A percentile compares a stretch with the other conserved stretches of the same genome.
Conservation (phyloP, 2,888 invertebrate genomes). For the Pseudococcus jackbeardsleyi region DNA sequence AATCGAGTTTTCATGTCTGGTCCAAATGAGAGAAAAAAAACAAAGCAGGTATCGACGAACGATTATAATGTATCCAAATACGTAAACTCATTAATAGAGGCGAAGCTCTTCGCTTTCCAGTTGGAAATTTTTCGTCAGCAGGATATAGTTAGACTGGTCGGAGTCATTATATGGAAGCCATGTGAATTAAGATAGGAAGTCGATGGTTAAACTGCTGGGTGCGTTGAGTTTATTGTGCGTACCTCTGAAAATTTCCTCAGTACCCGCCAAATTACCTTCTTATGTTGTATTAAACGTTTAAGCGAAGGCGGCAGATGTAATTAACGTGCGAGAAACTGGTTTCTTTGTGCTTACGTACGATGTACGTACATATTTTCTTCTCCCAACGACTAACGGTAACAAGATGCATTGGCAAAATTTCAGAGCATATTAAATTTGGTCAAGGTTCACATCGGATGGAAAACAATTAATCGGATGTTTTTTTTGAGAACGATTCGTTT, state of each 20-base stretch:
- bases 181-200: conserved; percentile 34
- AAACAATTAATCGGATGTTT: conserved; percentile 25
- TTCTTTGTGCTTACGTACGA: not conserved
- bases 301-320: conserved; percentile 6
- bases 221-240: not conserved
- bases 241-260: not conserved
- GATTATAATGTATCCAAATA: not conserved
- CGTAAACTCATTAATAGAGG: conserved; percentile 34
- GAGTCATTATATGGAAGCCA: conserved; percentile 15
- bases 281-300: conserved; percentile 20
- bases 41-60: not conserved
- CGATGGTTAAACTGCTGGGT: not conserved
- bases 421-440: conserved; percentile 26
- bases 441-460: conserved; percentile 20
- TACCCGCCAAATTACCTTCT: conserved; percentile 2
- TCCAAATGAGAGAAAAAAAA: not conserved
- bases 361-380: not conserved
- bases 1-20: not conserved
- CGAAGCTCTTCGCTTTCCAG: conserved; percentile 30
- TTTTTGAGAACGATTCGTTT: not conserved
- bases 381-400: conserved; percentile 6
- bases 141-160: not conserved
- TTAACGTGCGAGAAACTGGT: conserved; percentile 27
- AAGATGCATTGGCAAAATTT: conserved; percentile 50
- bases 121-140: conserved; percentile 7